Evolutionary conservation across 2,888 invertebrate species (phyloP), one percentile per base, ranked within the genome.

Genomic region (Pristionchus entomophagus): DNA sequence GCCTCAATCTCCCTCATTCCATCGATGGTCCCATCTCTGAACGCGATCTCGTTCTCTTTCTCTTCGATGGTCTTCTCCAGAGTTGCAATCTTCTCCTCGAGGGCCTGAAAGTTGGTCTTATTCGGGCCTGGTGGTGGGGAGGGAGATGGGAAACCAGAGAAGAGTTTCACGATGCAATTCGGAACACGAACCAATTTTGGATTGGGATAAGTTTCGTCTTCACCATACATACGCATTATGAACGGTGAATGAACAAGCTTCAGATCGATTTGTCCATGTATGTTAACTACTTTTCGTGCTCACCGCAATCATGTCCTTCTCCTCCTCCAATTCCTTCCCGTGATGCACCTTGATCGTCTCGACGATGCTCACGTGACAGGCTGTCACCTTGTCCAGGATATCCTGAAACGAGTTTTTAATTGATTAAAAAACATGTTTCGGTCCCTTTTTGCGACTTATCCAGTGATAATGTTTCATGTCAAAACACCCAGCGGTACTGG

Each of bases 251-350:
- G n/a, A n/a, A n/a, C n/a, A n/a, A n/a, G n/a, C n/a, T n/a, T 38
- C 19, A 32, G 29, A 32, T 12, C 62, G 32, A 22, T n/a, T 17
- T 3, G 26, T 14, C 14, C 29, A 26, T 26, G 26, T 5, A 51
- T 51, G 1, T 51, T 2, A 51, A 19, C 22, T 22, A 22, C 5
- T 19, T 5, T 5, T 19, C 26, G n/a, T 56, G 49, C 56, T 77
- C 22, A 87, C 87, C 41, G 62, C 49, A 56, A 85, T 86, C n/a
- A 56, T 77, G 14, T 84, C 83, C 35, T 83, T 81, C 77, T 77
- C 69, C 49, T 81, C 84, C 22, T 83, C 69, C 8, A 80, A n/a
- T 22, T 80, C 62, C 29, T 62, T 38, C 29, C n/a, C 45, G 38
- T 86, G 86, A 12, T 35, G 78, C 22, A 82, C 69, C 8, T 59